Evolutionary conservation across 2,888 invertebrate genomes (phyloP), one percentile per base, ranked within the genome.

Genomic region (Hylaea fasciaria): DNA sequence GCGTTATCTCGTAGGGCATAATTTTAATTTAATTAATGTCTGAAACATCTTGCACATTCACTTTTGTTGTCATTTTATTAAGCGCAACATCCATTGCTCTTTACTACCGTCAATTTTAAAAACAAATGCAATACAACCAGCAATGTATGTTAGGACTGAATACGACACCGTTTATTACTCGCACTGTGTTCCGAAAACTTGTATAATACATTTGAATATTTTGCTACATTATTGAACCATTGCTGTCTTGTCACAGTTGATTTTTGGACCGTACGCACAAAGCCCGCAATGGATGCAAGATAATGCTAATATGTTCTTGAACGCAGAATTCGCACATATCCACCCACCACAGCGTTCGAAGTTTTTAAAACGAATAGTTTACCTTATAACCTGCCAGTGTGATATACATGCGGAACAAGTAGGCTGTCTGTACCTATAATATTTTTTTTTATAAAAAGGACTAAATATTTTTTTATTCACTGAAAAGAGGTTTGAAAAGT

Each of bases 291-390:
- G 59, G 44, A 59, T 37, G n/a, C 3, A 0, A 22, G 9, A 16
- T 13, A 14, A 17, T n/a, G 37, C 40, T 47, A 50, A 53, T n/a
- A 16, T 10, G 48, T 29, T 22, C 52, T 37, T 11, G 54, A 57
- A 61, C 48, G 51, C 35, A 52, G 43, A 49, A 5, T 22, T 13
- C 16, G 44, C 44, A 28, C 9, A 47, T 52, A 58, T 9, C 37
- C 59, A 59, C 63, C 65, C 65, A 61, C 67, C 57, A 56, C 49
- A 13, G 39, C 57, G 35, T 53, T 39, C 28, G 16, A 46, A 55
- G 44, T 80, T 82, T 80, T 82, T 85, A 85, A 71, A 85, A 82
- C 73, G 77, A 78, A 80, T 80, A 81, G 74, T 62, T 64, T 68
- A 66, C 60, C 67, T 65, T 64, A 56, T 51, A 62, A 62, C 71